Conservation (phyloP, 1,140 invertebrate species). For the Pseudobourletiella spinata region DNA sequence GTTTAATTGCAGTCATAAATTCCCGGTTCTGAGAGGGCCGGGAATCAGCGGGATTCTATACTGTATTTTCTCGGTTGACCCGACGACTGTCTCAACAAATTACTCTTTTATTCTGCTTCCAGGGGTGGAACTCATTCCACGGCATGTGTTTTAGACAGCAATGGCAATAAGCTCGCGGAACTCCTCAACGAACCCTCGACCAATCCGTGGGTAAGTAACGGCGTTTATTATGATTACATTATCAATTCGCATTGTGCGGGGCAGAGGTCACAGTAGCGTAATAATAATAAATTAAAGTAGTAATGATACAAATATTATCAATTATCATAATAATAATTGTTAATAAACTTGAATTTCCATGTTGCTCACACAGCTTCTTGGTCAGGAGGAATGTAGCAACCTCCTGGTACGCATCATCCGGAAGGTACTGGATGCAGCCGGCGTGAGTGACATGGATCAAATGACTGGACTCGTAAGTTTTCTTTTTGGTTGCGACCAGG, state of each 20-base stretch:
- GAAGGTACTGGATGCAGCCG: constrained; percentile 56
- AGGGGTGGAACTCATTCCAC: constrained; percentile 77
- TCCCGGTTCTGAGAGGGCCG: too few species aligned
- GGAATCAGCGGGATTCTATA: too few species aligned
- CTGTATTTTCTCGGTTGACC: too few species aligned
- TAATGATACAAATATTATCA: background rate
- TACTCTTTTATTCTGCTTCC: constrained; percentile 39
- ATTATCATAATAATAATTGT: constrained; percentile 7
- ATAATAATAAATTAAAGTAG: background rate
- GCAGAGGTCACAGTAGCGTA: background rate
- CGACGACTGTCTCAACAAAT: too few species aligned
- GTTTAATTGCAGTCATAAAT: too few species aligned
- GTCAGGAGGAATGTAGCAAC: constrained; percentile 62
- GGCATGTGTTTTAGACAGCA: constrained; percentile 60
- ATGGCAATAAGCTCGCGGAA: constrained; percentile 56
- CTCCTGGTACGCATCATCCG: constrained; percentile 65
- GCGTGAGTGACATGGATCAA: constrained; percentile 49
- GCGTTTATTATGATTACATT: background rate
- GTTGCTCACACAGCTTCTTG: too few species aligned
- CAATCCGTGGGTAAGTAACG: constrained; percentile 64
- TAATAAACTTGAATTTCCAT: background rate
- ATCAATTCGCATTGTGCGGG: background rate
- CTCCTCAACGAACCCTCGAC: constrained; percentile 57
- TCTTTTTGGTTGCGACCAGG: too few species aligned
- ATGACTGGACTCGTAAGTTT: constrained; percentile 52